phyloP scores from a whole-genome alignment of 2,888 invertebrate species.

The Salpingus planirostris region DNA sequence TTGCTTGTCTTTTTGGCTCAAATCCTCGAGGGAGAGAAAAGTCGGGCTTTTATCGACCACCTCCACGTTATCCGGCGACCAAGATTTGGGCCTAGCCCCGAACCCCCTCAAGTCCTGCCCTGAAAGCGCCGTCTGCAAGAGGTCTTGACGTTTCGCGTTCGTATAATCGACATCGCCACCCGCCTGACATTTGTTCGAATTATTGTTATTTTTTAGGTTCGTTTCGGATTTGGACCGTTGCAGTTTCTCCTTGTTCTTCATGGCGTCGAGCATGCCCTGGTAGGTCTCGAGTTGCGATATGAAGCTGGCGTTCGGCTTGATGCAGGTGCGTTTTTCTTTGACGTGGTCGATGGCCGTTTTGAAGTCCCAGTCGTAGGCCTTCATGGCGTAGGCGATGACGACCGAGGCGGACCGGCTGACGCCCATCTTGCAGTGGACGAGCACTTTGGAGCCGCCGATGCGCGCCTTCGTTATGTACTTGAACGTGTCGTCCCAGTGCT shows the following conservation, averaged over 20 bases:
- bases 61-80: constrained; percentile 50
- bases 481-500: constrained; percentile 96
- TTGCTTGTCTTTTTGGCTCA: constrained; percentile 38
- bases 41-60: constrained; percentile 40
- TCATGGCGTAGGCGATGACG: constrained; percentile 98
- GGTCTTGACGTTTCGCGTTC: constrained; percentile 30
- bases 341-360: constrained; percentile 83
- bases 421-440: constrained; percentile 99
- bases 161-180: constrained; percentile 47
- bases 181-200: constrained; percentile 37
- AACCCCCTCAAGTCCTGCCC: constrained; percentile 32
- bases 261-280: constrained; percentile 79
- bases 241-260: constrained; percentile 88
- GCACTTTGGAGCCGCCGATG: constrained; percentile 82
- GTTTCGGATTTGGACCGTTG: constrained; percentile 92
- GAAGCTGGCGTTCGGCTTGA: constrained; percentile 95
- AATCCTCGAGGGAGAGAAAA: constrained; percentile 61
- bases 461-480: constrained; percentile 92
- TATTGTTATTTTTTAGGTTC: constrained; percentile 66
- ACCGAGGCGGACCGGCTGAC: constrained; percentile 97
- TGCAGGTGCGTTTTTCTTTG: constrained; percentile 82
- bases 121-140: constrained; percentile 24
- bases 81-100: constrained; percentile 37
- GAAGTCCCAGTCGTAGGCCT: constrained; percentile 90
- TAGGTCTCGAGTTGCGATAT: constrained; percentile 91